Evolutionary conservation across 2,113 vertebrate species (phyloP).

Genomic region (Microcebus lehilahytsara): DNA sequence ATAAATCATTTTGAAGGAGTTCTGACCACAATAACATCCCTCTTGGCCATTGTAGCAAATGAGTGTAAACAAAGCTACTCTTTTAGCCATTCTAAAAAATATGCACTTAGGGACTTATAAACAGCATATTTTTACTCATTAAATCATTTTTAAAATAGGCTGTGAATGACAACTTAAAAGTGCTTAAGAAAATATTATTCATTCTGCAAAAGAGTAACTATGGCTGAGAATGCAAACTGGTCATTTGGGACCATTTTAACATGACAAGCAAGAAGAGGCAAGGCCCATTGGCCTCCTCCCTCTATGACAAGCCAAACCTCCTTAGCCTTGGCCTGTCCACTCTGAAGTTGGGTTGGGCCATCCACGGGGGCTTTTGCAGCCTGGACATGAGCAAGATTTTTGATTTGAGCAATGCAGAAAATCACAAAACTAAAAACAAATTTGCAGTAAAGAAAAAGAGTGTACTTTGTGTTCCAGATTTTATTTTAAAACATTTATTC

Average conservation of each 20-base stretch:
- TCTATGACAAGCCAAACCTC: not conserved
- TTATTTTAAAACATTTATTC: constrained; percentile 69
- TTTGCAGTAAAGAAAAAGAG: not conserved
- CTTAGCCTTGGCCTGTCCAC: not conserved
- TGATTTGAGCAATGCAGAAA: constrained; percentile 48
- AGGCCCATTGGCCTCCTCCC: constrained; percentile 24
- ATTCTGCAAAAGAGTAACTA: constrained; percentile 70
- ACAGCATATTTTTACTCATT: constrained; percentile 67
- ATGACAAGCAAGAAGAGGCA: constrained; percentile 34
- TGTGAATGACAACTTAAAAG: constrained; percentile 69
- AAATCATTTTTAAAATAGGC: constrained; percentile 71
- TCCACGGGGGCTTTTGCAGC: not conserved
- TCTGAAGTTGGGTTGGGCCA: not conserved
- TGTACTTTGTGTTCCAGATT: constrained; percentile 44
- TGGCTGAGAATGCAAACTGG: constrained; percentile 61
- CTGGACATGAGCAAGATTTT: not conserved
- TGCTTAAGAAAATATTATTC: constrained; percentile 78
- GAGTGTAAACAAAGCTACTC: constrained; percentile 61
- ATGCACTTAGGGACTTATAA: constrained; percentile 70
- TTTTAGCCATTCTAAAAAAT: constrained; percentile 62
- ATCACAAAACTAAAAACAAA: constrained; percentile 54
- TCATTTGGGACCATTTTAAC: constrained; percentile 61
- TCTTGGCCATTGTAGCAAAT: constrained; percentile 49
- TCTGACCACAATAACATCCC: constrained; percentile 20
- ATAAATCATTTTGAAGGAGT: constrained; percentile 60